phyloP scores from a whole-genome alignment of 1,140 invertebrate genomes.

The Metopolophium dirhodum region DNA sequence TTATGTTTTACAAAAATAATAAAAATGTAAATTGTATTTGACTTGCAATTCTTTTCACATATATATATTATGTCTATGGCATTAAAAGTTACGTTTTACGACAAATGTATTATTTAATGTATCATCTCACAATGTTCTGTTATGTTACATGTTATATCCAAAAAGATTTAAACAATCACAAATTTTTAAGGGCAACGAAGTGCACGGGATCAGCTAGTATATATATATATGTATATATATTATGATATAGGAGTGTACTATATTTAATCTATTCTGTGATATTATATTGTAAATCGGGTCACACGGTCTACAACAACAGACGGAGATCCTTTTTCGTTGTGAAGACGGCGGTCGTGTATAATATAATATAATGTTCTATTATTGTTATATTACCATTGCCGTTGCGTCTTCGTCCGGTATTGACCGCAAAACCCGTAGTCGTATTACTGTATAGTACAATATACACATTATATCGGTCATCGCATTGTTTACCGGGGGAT shows the following conservation, averaged over 20 bases:
- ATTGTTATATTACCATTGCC: not conserved
- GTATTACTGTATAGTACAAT: not conserved
- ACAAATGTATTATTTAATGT: too few relatives aligned
- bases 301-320: not conserved
- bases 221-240: not conserved
- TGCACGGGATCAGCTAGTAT: too few relatives aligned
- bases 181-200: too few relatives aligned
- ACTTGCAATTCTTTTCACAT: too few relatives aligned
- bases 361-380: not conserved
- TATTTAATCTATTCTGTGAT: too few relatives aligned
- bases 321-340: not conserved
- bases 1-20: too few relatives aligned
- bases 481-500: not conserved
- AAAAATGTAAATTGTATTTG: too few relatives aligned
- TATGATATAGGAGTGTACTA: not conserved
- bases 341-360: not conserved
- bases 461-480: not conserved
- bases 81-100: too few relatives aligned
- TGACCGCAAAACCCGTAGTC: not conserved
- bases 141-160: too few relatives aligned
- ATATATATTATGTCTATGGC: too few relatives aligned
- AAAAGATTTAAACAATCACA: too few relatives aligned
- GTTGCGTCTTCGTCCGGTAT: not conserved
- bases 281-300: not conserved
- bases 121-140: too few relatives aligned